Base-by-base conservation (phyloP, 1,140 invertebrate species). In the Caerostris extrusa region DNA sequence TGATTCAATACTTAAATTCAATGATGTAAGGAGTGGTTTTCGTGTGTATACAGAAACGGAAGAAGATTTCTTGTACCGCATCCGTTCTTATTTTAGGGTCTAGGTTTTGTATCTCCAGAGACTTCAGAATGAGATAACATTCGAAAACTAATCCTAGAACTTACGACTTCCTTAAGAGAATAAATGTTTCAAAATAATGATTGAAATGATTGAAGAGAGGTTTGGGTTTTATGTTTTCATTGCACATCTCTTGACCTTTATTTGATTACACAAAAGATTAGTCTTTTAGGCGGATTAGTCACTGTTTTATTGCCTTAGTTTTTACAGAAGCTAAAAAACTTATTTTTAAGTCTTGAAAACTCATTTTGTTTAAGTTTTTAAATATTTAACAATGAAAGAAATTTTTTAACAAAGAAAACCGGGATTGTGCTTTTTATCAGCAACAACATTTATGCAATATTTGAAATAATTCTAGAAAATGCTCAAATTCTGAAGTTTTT, bases 1-100 rank as follows among this genome's bases (percentile, higher is more conserved):
- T 77, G 71, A 77, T 77, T 77, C 71, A 77, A 77, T 77, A 77
- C 71, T 77, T 77, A 77, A 77, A 77, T 77, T 77, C 71, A 77
- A 77, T 77, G 34, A 77, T 77, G 19, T 53, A 50, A 53, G 71
- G 71, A 77, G 71, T 77, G 71, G 71, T 34, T 69, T 17, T 69
- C 17, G 67, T 19, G 67, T n/a, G 8, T 12, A 77, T 50, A 77
- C 71, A n/a, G 4, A 10, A 10, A 64, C 12, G 34, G 34, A 77
- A 77, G 17, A 69, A 4, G 4, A 12, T 77, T 77, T 53, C 34
- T 34, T 34, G 34, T 5, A 4, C 50, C 19, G 71, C 12, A 50
- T 12, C 7, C 53, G 12, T 64, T 64, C 10, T 64, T 64, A 77
- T 77, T 77, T 34, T 69, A 6, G 17, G 67, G 4, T n/a, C 7